A percentile compares a stretch with the other conserved stretches of the same genome.
Evolutionary conservation across 2,797 vertebrate species (phyloP).

Genomic region (Rhynchotus rufescens): DNA sequence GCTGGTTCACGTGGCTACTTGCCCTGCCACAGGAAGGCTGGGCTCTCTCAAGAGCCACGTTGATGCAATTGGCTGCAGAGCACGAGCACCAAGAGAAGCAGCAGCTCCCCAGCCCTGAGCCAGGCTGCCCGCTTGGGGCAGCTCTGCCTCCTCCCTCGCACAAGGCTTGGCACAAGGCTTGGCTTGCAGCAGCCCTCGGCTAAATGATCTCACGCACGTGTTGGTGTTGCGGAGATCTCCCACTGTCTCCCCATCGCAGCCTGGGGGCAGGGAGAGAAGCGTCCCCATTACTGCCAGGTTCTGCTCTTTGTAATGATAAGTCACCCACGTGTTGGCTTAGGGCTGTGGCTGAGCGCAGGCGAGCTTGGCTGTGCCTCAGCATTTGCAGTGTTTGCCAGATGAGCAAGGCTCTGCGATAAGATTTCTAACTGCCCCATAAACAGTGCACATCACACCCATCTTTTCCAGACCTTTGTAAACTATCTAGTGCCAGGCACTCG

Average conservation of each 20-base stretch:
- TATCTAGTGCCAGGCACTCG: neutral
- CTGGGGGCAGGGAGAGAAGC: slow-evolving; percentile 51
- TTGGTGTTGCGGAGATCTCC: neutral
- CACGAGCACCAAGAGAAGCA: neutral
- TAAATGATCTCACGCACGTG: neutral
- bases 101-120: slow-evolving; percentile 21
- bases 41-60: neutral
- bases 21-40: neutral
- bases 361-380: slow-evolving; percentile 2
- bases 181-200: neutral
- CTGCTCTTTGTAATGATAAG: slow-evolving; percentile 28
- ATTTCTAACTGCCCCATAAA: neutral
- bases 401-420: slow-evolving; percentile 6
- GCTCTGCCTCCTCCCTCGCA: neutral
- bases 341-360: neutral
- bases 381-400: slow-evolving; percentile 17
- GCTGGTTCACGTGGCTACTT: neutral
- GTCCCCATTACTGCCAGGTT: slow-evolving; percentile 48
- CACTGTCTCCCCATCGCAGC: slow-evolving; percentile 3
- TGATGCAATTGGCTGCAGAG: neutral
- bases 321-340: slow-evolving; percentile 12
- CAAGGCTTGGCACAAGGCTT: neutral
- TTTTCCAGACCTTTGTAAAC: neutral
- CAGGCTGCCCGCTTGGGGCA: neutral
- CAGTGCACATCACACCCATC: neutral